Conservation (phyloP, 2,113 vertebrate genomes). For the Ailuropoda melanoleuca region DNA sequence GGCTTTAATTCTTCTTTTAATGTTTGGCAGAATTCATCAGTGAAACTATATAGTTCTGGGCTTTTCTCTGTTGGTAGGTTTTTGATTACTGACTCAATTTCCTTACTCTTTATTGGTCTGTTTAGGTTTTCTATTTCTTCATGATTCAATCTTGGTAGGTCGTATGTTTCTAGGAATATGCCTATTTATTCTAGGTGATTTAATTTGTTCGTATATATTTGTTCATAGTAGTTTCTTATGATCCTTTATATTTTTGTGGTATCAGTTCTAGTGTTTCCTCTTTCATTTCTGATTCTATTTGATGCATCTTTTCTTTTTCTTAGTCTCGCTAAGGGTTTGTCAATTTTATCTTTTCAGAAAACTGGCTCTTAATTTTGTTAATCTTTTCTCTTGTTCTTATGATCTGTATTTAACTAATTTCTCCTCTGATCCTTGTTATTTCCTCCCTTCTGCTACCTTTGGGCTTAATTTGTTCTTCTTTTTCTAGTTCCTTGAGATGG, state of each 20-base stretch:
- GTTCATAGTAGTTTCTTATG: neutral
- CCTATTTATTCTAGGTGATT: neutral
- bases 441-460: neutral
- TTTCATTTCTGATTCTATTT: neutral
- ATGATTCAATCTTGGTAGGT: neutral
- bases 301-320: neutral
- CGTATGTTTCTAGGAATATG: neutral
- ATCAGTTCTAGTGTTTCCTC: neutral
- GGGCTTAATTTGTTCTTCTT: neutral
- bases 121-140: neutral
- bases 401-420: neutral
- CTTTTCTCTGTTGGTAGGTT: neutral
- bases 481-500: neutral
- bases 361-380: neutral
- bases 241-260: neutral
- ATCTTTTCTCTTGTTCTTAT: neutral
- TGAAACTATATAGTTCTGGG: neutral
- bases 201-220: neutral
- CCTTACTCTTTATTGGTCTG: neutral
- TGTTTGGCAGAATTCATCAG: neutral
- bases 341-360: neutral
- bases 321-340: neutral
- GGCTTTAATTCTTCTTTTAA: neutral
- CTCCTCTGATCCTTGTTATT: neutral
- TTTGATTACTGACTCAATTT: neutral